Evolutionary conservation across 2,113 vertebrate genomes (phyloP).

Genomic region (Cyprinus carpio): DNA sequence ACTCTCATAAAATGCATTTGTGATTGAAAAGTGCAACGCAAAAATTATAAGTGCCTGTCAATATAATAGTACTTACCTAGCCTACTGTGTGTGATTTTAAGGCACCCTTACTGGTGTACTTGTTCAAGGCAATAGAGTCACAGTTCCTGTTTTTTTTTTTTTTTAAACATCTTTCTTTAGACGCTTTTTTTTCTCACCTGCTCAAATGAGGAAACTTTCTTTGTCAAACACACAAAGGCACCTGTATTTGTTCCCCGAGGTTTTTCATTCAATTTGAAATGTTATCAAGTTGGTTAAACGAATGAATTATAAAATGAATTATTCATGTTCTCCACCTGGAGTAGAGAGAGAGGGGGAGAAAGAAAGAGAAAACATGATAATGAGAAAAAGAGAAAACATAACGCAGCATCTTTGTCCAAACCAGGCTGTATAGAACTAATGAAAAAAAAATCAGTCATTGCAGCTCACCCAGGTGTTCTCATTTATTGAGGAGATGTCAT

Average conservation of each 20-base stretch:
- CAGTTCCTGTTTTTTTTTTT: not conserved
- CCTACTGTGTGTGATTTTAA: not conserved
- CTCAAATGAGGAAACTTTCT: slow-evolving; percentile 27
- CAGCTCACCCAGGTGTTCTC: slow-evolving; percentile 38
- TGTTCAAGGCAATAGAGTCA: not conserved
- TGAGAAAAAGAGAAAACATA: slow-evolving; percentile 41
- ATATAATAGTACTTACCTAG: not conserved
- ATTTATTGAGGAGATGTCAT: slow-evolving; percentile 56
- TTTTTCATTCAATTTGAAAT: slow-evolving; percentile 49
- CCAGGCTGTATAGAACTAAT: slow-evolving; percentile 39
- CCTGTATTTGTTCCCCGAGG: slow-evolving; percentile 30
- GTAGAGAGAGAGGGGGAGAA: not conserved
- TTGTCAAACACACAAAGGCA: slow-evolving; percentile 17
- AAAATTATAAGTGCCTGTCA: not conserved
- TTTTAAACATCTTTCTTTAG: not conserved
- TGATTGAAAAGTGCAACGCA: not conserved
- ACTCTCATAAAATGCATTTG: not conserved
- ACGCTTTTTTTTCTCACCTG: not conserved
- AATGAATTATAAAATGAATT: slow-evolving; percentile 53
- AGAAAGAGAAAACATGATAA: slow-evolving; percentile 33
- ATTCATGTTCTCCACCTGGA: slow-evolving; percentile 60
- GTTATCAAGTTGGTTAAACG: slow-evolving; percentile 61
- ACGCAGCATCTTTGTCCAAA: slow-evolving; percentile 8
- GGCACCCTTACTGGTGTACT: not conserved
- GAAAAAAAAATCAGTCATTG: slow-evolving; percentile 49